Base-by-base conservation (phyloP, 2,888 invertebrate species). In the Spisula subtruncata region DNA sequence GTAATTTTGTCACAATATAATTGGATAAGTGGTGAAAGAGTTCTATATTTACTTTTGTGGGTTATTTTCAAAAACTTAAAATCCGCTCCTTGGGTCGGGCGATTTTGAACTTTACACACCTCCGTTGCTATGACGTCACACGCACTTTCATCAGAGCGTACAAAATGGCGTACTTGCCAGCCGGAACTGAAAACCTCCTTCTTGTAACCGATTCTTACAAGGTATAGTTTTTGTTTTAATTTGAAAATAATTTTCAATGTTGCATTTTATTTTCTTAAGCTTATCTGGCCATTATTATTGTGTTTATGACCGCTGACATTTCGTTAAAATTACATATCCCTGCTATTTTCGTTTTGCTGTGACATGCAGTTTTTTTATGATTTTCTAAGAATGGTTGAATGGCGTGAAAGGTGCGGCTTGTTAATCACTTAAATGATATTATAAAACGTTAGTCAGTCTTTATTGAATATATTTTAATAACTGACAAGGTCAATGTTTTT, bases 191-290 rank as follows among this genome's bases (percentile, higher is more conserved):
- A 16, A 97, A 97, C 91, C 92, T 97, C 54, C 93, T 97, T 18
- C 95, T 96, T 84, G 93, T 96, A 75, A 96, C 96, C 6, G 97
- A 97, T 93, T 97, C 97, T 5, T 97, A 97, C 93, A 97, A 97
- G 96, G 97, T 97, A 94, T 25, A 32, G 6, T 48, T 51, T 12
- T 75, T 35, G 18, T 75, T 6, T 18, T 75, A 32, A 25, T 75
- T 35, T 25, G 2, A 35, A 16, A 2, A 18, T 35, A 25, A 75
- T 75, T 75, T 75, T 35, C 25, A 66, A 25, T 75, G 16, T 32
- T 35, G 75, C 35, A 25, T 66, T 66, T 25, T 6, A 25, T 66
- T 25, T 66, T 66, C 60, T n/a, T 25, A 25, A 66, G 25, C 6
- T 75, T 16, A 35, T 14, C 16, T 12, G 0, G 35, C 4, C 12